These are phyloP conservation scores for Triplophysa rosa DNA, from an alignment of 2,113 vertebrate genomes.

Conservation along the genomic window DNA sequence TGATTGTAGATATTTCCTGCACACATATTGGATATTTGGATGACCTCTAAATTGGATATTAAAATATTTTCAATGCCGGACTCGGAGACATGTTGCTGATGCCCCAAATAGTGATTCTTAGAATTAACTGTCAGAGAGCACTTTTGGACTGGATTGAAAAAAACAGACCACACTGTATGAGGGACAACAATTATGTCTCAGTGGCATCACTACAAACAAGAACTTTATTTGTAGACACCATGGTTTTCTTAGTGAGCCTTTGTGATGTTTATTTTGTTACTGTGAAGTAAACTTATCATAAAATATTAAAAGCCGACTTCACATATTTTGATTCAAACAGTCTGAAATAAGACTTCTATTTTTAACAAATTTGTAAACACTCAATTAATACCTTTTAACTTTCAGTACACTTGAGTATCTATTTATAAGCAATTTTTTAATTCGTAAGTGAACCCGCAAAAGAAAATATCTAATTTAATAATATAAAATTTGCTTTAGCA, in stretches of 20 bases:
- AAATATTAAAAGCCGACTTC: conserved; percentile 30
- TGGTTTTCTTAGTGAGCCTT: conserved; percentile 20
- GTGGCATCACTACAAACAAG: conserved; percentile 23
- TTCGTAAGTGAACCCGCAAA: background rate
- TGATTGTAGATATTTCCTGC: conserved; percentile 12
- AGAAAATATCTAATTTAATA: conserved; percentile 9
- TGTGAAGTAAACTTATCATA: conserved; percentile 55
- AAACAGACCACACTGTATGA: background rate
- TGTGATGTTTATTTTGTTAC: conserved; percentile 41
- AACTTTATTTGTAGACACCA: conserved; percentile 9
- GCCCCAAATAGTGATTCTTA: no score
- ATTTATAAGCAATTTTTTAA: conserved; percentile 9
- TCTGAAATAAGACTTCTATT: conserved; percentile 44
- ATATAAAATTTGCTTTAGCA: background rate
- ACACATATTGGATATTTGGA: background rate
- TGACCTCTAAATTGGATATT: conserved; percentile 4
- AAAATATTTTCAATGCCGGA: no score
- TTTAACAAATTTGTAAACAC: conserved; percentile 15
- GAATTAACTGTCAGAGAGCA: background rate
- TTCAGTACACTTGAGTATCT: conserved; percentile 16
- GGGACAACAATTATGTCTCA: conserved; percentile 10
- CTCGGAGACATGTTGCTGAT: no score
- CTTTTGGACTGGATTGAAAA: background rate
- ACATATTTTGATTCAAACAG: conserved; percentile 43
- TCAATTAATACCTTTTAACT: conserved; percentile 13